Evolutionary conservation across 2,113 vertebrate species (phyloP).

Genomic region (Eublepharis macularius): DNA sequence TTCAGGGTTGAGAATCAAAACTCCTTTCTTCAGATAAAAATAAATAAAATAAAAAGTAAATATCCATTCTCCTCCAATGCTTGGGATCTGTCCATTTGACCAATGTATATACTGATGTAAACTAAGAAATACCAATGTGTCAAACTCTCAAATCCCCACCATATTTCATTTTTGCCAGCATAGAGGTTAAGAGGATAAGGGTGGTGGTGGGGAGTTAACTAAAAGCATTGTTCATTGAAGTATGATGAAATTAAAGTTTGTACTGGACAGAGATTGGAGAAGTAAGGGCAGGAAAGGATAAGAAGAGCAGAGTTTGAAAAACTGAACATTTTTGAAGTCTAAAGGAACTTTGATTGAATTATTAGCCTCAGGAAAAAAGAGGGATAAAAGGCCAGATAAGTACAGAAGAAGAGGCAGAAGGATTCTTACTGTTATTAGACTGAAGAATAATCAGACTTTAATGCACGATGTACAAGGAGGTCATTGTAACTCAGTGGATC

Average conservation of each 20-base stretch:
- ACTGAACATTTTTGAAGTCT: background rate
- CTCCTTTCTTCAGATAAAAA: too few species aligned
- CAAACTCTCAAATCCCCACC: background rate
- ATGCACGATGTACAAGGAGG: background rate
- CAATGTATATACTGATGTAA: too few species aligned
- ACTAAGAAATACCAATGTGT: background rate
- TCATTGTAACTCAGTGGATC: background rate
- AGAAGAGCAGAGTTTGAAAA: background rate
- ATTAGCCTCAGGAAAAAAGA: constrained; percentile 4
- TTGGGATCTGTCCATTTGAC: too few species aligned
- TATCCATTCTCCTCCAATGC: too few species aligned
- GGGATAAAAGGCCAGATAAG: background rate
- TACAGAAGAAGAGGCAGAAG: background rate
- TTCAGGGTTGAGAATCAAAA: too few species aligned
- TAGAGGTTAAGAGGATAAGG: background rate
- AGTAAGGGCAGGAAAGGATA: background rate
- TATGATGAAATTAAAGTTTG: background rate
- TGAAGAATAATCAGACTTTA: background rate
- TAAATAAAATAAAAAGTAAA: too few species aligned
- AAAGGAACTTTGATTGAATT: constrained; percentile 15
- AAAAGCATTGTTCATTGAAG: background rate
- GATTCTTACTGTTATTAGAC: background rate
- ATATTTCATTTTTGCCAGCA: too few species aligned
- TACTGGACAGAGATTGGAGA: background rate
- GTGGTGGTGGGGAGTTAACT: background rate